phyloP scores from a whole-genome alignment of 2,888 invertebrate species.

The Drosophila mimica region DNA sequence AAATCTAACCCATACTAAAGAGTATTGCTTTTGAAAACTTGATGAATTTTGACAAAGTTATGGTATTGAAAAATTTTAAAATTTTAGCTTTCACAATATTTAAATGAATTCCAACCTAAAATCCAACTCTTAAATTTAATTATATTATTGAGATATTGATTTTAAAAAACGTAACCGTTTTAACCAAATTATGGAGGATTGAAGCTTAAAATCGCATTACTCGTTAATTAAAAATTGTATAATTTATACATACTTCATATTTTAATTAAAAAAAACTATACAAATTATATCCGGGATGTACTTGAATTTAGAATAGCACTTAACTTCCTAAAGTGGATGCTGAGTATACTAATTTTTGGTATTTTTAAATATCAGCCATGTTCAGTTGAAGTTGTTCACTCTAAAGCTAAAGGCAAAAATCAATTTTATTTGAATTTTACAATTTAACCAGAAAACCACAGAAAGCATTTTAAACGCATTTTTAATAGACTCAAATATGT shows the following conservation, averaged over 20 bases:
- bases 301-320: not conserved
- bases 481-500: conserved; percentile 84
- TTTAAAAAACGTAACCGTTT: too few relatives aligned
- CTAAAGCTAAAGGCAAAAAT: conserved; percentile 56
- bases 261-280: not conserved
- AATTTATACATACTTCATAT: not conserved
- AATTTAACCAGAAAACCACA: conserved; percentile 80
- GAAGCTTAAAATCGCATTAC: not conserved
- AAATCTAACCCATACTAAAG: too few relatives aligned
- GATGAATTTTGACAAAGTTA: too few relatives aligned
- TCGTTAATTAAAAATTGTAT: not conserved
- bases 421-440: conserved; percentile 82
- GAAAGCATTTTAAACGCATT: conserved; percentile 81
- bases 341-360: not conserved
- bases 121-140: too few relatives aligned
- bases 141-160: too few relatives aligned
- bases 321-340: not conserved
- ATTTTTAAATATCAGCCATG: conserved; percentile 2
- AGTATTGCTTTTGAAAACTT: too few relatives aligned
- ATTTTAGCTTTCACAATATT: too few relatives aligned
- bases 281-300: not conserved
- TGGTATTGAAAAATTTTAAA: too few relatives aligned
- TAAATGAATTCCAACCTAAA: too few relatives aligned
- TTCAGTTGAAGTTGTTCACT: not conserved
- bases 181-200: too few relatives aligned